These are phyloP conservation scores for Cataglyphis cursor DNA, from an alignment of 2,888 invertebrate species.

Conservation along the genomic window DNA sequence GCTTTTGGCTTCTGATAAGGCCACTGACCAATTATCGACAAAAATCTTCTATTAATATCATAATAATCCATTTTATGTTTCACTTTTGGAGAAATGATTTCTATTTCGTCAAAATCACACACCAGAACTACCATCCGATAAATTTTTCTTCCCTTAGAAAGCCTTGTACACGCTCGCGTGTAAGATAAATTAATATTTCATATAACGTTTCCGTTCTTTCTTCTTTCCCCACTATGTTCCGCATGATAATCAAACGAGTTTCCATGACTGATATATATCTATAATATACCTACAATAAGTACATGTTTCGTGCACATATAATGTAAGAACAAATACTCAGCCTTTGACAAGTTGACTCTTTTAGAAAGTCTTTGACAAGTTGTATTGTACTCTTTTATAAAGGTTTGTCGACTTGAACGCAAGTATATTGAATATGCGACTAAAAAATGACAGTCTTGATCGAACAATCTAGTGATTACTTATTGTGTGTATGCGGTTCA, in stretches of 20 bases:
- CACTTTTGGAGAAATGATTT: conserved; percentile 1
- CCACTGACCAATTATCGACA: conserved; percentile 28
- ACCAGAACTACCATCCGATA: background rate
- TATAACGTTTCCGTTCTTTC: too few relatives aligned
- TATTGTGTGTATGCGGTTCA: background rate
- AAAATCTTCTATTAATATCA: conserved; percentile 3
- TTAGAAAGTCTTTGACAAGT: background rate
- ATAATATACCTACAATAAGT: background rate
- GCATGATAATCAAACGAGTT: background rate
- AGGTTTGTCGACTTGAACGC: background rate
- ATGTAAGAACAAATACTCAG: background rate
- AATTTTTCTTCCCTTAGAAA: background rate
- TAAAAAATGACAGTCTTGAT: background rate
- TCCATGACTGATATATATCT: background rate
- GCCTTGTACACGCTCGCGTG: background rate
- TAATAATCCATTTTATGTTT: background rate
- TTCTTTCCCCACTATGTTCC: background rate
- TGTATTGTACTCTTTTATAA: background rate
- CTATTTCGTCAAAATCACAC: background rate
- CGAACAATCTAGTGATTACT: background rate
- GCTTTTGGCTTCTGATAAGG: conserved; percentile 27
- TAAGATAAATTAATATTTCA: conserved; percentile 16
- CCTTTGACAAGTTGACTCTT: background rate
- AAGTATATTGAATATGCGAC: background rate
- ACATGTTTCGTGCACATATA: background rate